Percentiles rank a stretch among this genome's conserved stretches.
Conservation (phyloP, 2,888 invertebrate genomes). For the Dascillus cervinus region DNA sequence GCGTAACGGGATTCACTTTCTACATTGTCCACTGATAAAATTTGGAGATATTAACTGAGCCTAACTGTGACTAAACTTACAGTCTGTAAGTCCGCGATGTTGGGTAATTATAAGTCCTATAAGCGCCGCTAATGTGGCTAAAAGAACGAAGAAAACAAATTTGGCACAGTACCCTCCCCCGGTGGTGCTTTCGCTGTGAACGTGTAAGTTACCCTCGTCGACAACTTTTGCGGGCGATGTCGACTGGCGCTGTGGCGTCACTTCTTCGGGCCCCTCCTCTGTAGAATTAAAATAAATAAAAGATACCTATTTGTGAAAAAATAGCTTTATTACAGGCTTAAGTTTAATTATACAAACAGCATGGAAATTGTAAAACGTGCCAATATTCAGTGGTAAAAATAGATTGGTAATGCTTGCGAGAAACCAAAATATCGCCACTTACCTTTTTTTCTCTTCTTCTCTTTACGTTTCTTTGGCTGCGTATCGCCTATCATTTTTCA, state of each 20-base stretch:
- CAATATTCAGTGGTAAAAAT: no score
- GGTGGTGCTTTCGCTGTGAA: slow-evolving; percentile 66
- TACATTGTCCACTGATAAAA: slow-evolving; percentile 49
- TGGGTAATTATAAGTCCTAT: slow-evolving; percentile 73
- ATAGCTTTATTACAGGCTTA: slow-evolving; percentile 14
- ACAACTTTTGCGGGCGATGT: slow-evolving; percentile 17
- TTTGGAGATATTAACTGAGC: slow-evolving; percentile 7
- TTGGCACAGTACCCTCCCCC: slow-evolving; percentile 82
- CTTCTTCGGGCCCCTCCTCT: slow-evolving; percentile 23
- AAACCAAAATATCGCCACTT: no score
- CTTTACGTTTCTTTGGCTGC: slow-evolving; percentile 79
- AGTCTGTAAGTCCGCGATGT: slow-evolving; percentile 69
- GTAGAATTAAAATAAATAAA: slow-evolving; percentile 13
- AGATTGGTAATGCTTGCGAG: no score
- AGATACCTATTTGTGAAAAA: slow-evolving; percentile 18
- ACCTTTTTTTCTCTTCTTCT: slow-evolving; percentile 79
- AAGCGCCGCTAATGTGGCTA: slow-evolving; percentile 62
- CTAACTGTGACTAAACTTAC: slow-evolving; percentile 54
- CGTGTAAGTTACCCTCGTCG: slow-evolving; percentile 59
- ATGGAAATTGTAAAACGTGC: no score
- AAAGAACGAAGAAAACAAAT: slow-evolving; percentile 69
- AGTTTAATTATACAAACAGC: not conserved
- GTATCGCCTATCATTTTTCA: slow-evolving; percentile 86
- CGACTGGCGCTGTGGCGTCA: slow-evolving; percentile 24
- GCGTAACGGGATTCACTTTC: slow-evolving; percentile 63